Evolutionary conservation across 2,797 vertebrate genomes (phyloP).

Genomic region (Alosa sapidissima): DNA sequence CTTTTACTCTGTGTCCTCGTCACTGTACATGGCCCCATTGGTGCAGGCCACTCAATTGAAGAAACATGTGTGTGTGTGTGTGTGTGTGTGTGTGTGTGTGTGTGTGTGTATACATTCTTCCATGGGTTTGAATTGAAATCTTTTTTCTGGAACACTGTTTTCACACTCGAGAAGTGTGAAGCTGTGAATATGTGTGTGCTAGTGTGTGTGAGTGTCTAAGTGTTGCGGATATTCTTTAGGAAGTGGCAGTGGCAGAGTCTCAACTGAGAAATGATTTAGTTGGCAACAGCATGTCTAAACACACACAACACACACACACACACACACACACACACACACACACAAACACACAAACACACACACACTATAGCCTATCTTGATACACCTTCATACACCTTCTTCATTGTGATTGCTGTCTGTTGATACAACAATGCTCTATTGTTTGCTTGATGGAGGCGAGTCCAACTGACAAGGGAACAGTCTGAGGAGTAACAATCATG

Average conservation of each 20-base stretch:
- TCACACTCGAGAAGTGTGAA: not conserved
- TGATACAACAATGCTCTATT: not conserved
- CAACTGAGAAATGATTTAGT: conserved; percentile 3
- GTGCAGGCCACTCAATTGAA: not conserved
- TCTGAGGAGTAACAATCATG: not conserved
- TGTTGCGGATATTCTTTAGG: not conserved
- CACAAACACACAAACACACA: not conserved
- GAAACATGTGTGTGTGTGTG: too few relatives aligned
- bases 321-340: not conserved
- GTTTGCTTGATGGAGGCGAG: not conserved
- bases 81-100: too few relatives aligned
- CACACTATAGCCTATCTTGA: not conserved
- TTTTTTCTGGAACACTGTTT: not conserved
- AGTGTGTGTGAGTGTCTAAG: not conserved
- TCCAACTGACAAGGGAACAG: not conserved
- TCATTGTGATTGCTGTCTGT: not conserved
- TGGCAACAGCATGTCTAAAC: not conserved
- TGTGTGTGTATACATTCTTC: too few relatives aligned
- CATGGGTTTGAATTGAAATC: not conserved
- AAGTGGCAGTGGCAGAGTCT: not conserved
- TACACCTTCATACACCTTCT: not conserved
- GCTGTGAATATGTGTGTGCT: not conserved
- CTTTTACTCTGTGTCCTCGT: not conserved
- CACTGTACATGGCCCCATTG: not conserved
- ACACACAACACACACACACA: not conserved